Evolutionary conservation across 2,113 vertebrate species (phyloP).

Genomic region (Ptilorrhoa leucosticta): DNA sequence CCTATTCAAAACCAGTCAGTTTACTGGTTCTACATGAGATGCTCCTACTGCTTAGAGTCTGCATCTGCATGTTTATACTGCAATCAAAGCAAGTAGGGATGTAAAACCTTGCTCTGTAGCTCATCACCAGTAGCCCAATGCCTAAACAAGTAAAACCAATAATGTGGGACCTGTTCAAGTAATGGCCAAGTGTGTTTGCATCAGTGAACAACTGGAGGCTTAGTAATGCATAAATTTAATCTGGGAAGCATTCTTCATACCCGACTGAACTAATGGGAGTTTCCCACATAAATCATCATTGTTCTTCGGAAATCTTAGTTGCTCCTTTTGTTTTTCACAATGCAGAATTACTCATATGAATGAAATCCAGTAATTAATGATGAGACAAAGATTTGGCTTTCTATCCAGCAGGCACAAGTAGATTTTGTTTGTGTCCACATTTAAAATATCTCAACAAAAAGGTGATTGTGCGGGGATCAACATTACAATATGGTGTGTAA

Average conservation of each 20-base stretch:
- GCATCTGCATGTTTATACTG: background rate
- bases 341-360: conserved; percentile 47
- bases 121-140: background rate
- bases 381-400: background rate
- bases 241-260: background rate
- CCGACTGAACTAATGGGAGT: conserved; percentile 32
- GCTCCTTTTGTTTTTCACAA: conserved; percentile 59
- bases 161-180: background rate
- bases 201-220: conserved; percentile 38
- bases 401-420: background rate
- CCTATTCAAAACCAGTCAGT: background rate
- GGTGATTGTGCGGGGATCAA: background rate
- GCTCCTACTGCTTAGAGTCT: background rate
- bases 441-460: background rate
- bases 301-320: conserved; percentile 56
- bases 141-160: background rate
- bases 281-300: conserved; percentile 51
- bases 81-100: background rate
- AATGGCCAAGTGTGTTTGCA: conserved; percentile 2
- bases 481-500: background rate
- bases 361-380: conserved; percentile 48
- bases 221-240: conserved; percentile 25
- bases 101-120: background rate
- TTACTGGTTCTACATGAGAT: background rate
- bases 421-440: background rate